phyloP scores from a whole-genome alignment of 2,113 vertebrate species.

The Maccullochella peelii region DNA sequence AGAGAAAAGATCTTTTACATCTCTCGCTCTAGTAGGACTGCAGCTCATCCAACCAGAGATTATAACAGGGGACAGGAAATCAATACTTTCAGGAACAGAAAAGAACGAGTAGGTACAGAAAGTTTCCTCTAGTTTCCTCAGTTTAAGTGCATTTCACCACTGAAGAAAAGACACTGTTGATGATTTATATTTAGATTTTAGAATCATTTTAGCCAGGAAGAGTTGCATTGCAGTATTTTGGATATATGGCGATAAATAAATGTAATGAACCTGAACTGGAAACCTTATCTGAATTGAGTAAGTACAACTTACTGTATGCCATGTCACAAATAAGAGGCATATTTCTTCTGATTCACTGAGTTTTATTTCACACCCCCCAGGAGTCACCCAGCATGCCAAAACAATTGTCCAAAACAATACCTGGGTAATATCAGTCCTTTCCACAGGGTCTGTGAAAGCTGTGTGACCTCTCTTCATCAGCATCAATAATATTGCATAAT shows the following conservation, averaged over 20 bases:
- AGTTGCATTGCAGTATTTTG: background rate
- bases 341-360: conserved; percentile 42
- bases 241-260: background rate
- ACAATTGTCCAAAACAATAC: conserved; percentile 28
- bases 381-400: conserved; percentile 51
- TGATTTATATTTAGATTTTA: background rate
- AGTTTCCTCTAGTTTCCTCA: conserved; percentile 1
- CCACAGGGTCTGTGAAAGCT: background rate
- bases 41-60: conserved; percentile 37
- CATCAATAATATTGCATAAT: conserved; percentile 25
- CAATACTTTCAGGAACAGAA: conserved; percentile 58
- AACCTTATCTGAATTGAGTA: background rate
- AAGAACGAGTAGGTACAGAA: conserved; percentile 21
- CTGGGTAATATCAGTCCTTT: conserved; percentile 26
- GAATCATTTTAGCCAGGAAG: background rate
- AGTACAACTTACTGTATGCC: background rate
- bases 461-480: conserved; percentile 2
- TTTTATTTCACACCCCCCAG: conserved; percentile 64
- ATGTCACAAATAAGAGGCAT: conserved; percentile 43
- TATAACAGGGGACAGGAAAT: conserved; percentile 61
- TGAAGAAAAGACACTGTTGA: background rate
- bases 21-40: conserved; percentile 20
- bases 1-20: conserved; percentile 27
- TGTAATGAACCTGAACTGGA: background rate
- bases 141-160: conserved; percentile 20